Base-by-base conservation (phyloP, 1,140 invertebrate genomes). In the Drosophila navojoa region DNA sequence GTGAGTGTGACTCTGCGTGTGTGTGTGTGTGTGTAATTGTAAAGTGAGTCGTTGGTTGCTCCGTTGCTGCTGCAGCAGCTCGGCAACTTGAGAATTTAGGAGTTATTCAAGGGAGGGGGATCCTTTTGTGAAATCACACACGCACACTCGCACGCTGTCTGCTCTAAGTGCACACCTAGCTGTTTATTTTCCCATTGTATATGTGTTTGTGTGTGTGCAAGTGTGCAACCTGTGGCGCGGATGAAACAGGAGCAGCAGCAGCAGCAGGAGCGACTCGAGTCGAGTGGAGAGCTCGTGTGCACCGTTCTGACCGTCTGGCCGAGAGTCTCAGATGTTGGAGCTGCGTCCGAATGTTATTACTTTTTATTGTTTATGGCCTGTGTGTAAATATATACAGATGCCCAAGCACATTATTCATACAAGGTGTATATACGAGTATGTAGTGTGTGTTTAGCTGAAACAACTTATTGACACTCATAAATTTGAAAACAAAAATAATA, bases 51-150 rank as follows among this genome's bases (percentile, higher is more conserved):
- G 63, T 57, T 6, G 29, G 54, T 60, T 61, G 58, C 67, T 66
- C 67, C 69, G 69, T 57, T 29, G 27, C 27, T 29, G 27, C 5
- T 29, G 27, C 19, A 22, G 19, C 19, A 70, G 59, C 64, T 62
- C 61, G 67, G 62, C 76, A 81, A 77, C 61, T 64, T 81, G 72
- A 71, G 58, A 77, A 77, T 74, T 77, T 77, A 77, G 66, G 66
- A 71, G 69, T 62, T 77, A 49, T 54, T 55, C 47, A 62, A 59
- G 19, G 40, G 47, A 45, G 32, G 44, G 29, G 9, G 35, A 13
- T 40, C 35, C 25, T 53, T 57, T 32, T 47, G 13, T 44, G 27
- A 11, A 15, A 19, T 53, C 27, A 42, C 54, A 42, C 29, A 58
- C 27, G 42, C 54, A 42, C 38, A 3, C 11, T 38, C 10, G 32